Percentiles rank a stretch among this genome's conserved stretches.
phyloP scores from a whole-genome alignment of 2,113 vertebrate genomes.

The Phalacrocorax brasilianus region DNA sequence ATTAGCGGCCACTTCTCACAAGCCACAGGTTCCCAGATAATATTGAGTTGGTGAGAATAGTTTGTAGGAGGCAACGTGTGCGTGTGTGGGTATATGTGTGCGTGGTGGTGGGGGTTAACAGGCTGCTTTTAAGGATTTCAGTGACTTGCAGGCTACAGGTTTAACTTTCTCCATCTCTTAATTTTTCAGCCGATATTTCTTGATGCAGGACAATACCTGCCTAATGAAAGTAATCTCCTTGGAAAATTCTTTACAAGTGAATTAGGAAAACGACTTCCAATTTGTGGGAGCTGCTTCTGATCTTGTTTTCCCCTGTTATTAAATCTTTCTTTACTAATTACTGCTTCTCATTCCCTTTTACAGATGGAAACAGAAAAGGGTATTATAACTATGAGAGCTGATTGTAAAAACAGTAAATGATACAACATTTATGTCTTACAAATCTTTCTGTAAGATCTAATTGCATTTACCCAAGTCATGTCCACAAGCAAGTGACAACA shows the following conservation, averaged over 20 bases:
- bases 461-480: not conserved
- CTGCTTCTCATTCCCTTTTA: not conserved
- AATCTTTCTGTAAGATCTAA: not conserved
- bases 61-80: not conserved
- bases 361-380: not conserved
- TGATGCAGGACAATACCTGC: not conserved
- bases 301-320: not conserved
- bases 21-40: not conserved
- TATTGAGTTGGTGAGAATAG: not conserved
- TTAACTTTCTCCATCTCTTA: not conserved
- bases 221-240: not conserved
- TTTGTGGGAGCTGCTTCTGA: not conserved
- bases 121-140: not conserved
- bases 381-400: not conserved
- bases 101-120: not conserved
- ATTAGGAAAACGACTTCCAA: not conserved
- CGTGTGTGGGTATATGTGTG: fast-evolving
- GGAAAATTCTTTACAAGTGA: not conserved
- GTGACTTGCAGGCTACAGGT: not conserved
- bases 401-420: not conserved
- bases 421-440: not conserved
- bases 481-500: not conserved
- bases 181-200: not conserved
- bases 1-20: not conserved
- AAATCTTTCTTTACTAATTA: not conserved